These are phyloP conservation scores for Agrotis exclamationis DNA, from an alignment of 2,888 invertebrate species.

Conservation along the genomic window DNA sequence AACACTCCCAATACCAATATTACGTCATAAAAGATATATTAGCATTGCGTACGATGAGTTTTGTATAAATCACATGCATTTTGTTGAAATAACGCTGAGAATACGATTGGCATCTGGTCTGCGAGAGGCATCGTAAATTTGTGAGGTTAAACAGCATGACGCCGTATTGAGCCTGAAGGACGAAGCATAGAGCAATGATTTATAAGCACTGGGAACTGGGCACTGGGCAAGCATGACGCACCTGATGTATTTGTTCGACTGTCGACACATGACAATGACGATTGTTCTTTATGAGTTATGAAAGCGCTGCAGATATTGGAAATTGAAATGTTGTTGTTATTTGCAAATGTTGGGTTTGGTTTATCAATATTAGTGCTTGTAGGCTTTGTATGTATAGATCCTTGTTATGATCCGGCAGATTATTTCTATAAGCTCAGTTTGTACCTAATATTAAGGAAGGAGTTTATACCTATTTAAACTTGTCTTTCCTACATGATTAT, in stretches of 20 bases:
- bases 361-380: conserved; percentile 26
- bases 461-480: too few relatives aligned
- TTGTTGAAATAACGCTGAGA: conserved; percentile 89
- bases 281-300: conserved; percentile 61
- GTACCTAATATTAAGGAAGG: background rate
- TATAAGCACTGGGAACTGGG: conserved; percentile 73
- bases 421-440: background rate
- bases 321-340: conserved; percentile 54
- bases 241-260: conserved; percentile 74
- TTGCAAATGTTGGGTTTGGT: conserved; percentile 26
- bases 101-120: conserved; percentile 86
- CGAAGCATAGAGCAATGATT: conserved; percentile 89
- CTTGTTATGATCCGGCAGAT: background rate
- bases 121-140: conserved; percentile 89
- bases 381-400: background rate
- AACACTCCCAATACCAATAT: conserved; percentile 60
- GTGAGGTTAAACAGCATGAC: conserved; percentile 88
- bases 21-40: conserved; percentile 64
- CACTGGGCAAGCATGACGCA: conserved; percentile 71
- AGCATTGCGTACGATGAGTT: conserved; percentile 62
- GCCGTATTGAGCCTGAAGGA: conserved; percentile 79
- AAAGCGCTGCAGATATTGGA: conserved; percentile 36
- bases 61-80: conserved; percentile 88
- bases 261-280: conserved; percentile 63
- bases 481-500: background rate